Evolutionary conservation across 2,113 vertebrate genomes (phyloP), one percentile per base, ranked within the genome.

Genomic region (Microtus oregoni): DNA sequence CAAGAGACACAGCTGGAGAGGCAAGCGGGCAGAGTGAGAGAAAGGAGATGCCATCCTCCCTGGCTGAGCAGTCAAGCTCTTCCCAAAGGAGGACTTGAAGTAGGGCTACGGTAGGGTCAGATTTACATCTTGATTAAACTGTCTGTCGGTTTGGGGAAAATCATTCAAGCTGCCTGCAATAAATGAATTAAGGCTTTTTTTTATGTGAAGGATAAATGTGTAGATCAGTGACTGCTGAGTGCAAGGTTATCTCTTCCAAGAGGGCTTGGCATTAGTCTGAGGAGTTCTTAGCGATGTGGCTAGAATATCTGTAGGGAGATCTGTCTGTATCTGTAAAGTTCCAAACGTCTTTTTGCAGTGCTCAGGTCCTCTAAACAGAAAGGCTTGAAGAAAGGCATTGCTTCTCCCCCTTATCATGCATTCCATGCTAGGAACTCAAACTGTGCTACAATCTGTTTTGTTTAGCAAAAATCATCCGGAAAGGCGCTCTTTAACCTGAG

Each of bases 401-500:
- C 26, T 58, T 86, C 61, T 81, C 15, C 52, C 58, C n/a, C 77
- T 81, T 87, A 55, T 44, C n/a, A 35, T 1, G 24, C 32, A 47
- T 6, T n/a, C 7, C 13, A 72, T 81, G 12, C 67, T 55, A 83
- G 87, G 87, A 83, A 90, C 0, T 4, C 83, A 89, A 92, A 93
- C 67, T 92, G 19, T 76, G 79, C 26, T 77, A 0, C 87, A 82
- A 35, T 97, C 87, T 97, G 35, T 96, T 95, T 97, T 94, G 47
- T 91, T 70, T 91, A 99, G 99, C 99, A 99, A 99, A 99, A 99
- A 85, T 99, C 99, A 94, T 98, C 99, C 0, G 99, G 99, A 19
- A 99, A 98, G 86, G 99, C 99, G 32, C 99, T 99, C 96, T 99
- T 99, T 98, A 99, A 98, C 98, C 99, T 99, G 97, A 99, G 99